Conservation (phyloP, 2,888 invertebrate genomes). For the Dione vanillae region DNA sequence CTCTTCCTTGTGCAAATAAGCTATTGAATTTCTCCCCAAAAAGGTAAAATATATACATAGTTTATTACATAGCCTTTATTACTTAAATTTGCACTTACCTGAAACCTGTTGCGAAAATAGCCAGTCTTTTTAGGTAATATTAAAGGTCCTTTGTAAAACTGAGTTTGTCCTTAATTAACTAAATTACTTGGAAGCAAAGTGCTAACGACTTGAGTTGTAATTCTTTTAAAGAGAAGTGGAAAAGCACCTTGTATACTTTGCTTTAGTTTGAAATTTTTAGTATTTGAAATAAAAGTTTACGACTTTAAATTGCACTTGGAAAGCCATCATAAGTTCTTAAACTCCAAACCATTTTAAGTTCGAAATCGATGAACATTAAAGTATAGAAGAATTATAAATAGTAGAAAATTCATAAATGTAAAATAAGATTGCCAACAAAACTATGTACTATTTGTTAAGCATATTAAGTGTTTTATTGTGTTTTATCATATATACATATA, state of each 20-base stretch:
- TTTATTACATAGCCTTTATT: not conserved
- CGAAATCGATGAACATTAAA: slow-evolving; percentile 5
- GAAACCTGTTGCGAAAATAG: slow-evolving; percentile 7
- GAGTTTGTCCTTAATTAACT: slow-evolving; percentile 32
- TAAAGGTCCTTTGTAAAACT: slow-evolving; percentile 27
- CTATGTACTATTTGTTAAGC: no score
- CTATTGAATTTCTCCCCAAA: no score
- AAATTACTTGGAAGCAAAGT: slow-evolving; percentile 33
- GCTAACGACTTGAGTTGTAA: slow-evolving; percentile 33
- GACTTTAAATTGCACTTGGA: slow-evolving; percentile 25
- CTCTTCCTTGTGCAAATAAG: no score
- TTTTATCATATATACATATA: no score
- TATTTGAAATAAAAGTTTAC: slow-evolving; percentile 29
- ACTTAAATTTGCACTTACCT: not conserved
- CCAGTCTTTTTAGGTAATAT: slow-evolving; percentile 21
- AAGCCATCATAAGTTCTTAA: slow-evolving; percentile 13
- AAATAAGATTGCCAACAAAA: no score
- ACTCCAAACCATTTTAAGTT: slow-evolving; percentile 3
- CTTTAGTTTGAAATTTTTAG: slow-evolving; percentile 28
- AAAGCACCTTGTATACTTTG: slow-evolving; percentile 1
- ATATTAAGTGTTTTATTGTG: no score
- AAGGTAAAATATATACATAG: no score
- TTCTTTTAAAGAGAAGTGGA: slow-evolving; percentile 35
- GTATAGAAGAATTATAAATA: slow-evolving; percentile 13
- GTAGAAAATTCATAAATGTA: not conserved